Evolutionary conservation across 2,888 invertebrate genomes (phyloP).

Genomic region (Drosophila helvetica): DNA sequence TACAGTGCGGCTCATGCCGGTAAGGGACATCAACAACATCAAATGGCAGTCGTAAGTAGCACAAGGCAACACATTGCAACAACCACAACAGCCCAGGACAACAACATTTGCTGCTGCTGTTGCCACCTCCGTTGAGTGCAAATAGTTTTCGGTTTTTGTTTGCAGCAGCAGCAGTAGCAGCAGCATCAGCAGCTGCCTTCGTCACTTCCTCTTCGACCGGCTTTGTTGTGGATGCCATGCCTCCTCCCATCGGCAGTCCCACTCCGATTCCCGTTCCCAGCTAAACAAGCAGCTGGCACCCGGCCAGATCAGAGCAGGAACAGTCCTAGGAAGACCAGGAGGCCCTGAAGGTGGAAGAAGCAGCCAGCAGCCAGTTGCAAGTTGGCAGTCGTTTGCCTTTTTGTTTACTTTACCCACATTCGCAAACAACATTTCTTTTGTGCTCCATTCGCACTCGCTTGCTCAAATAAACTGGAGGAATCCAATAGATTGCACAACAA

Average conservation of each 20-base stretch:
- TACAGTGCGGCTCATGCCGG: conserved; percentile 1
- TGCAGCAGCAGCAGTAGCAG: not conserved
- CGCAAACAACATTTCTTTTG: conserved; percentile 53
- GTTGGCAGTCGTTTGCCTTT: conserved; percentile 11
- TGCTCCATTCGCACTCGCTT: conserved; percentile 46
- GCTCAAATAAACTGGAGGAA: conserved; percentile 44
- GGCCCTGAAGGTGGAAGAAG: not conserved
- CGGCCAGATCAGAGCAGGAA: conserved; percentile 55
- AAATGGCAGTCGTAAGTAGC: conserved; percentile 59
- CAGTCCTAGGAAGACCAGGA: not conserved
- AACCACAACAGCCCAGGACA: conserved; percentile 26
- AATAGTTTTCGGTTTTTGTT: conserved; percentile 73
- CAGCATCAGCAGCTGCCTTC: conserved; percentile 24
- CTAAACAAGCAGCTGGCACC: conserved; percentile 61
- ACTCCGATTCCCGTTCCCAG: not conserved
- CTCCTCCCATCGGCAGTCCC: conserved; percentile 5
- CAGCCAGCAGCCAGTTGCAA: conserved; percentile 33
- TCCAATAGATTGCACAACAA: conserved; percentile 43
- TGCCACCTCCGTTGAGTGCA: conserved; percentile 60
- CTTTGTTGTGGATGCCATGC: conserved; percentile 39
- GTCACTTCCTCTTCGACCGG: conserved; percentile 43
- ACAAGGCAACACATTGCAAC: conserved; percentile 63
- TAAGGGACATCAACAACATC: conserved; percentile 41
- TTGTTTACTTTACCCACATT: conserved; percentile 66
- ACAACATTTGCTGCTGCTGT: conserved; percentile 5